These are phyloP conservation scores for Enteromius paludinosus DNA, from an alignment of 2,797 vertebrate genomes.

Conservation along the genomic window DNA sequence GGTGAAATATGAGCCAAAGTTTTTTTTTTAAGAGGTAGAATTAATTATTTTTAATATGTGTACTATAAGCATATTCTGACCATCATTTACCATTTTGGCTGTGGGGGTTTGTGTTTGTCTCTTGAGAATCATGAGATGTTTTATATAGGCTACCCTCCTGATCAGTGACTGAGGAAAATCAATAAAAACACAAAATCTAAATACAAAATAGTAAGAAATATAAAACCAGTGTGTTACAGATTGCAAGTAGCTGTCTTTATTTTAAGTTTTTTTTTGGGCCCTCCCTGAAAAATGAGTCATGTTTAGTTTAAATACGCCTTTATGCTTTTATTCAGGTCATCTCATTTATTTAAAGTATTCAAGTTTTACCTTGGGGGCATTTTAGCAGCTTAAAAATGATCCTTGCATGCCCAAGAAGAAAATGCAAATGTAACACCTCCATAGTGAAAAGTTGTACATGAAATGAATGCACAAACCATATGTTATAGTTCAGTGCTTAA, in stretches of 20 bases:
- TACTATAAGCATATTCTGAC: not conserved
- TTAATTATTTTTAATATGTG: not conserved
- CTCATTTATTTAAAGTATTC: not conserved
- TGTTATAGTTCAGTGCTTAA: slow-evolving; percentile 50
- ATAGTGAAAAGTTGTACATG: slow-evolving; percentile 58
- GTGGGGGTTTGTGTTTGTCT: not conserved
- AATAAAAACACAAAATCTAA: not conserved
- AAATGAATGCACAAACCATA: slow-evolving; percentile 53
- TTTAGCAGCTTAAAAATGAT: slow-evolving; percentile 37
- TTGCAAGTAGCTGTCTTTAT: not conserved
- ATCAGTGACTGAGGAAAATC: not conserved
- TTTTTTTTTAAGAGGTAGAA: not conserved
- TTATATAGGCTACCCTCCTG: not conserved
- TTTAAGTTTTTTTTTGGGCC: not conserved
- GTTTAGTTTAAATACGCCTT: slow-evolving; percentile 7
- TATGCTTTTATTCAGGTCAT: not conserved
- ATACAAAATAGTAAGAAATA: not conserved
- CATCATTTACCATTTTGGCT: not conserved
- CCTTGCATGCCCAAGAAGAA: slow-evolving; percentile 56
- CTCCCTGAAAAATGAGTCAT: not conserved
- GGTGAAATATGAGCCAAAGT: slow-evolving; percentile 18
- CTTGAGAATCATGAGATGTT: not conserved
- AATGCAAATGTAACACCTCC: slow-evolving; percentile 40
- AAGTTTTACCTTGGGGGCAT: slow-evolving; percentile 23
- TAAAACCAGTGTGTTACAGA: not conserved